phyloP scores from a whole-genome alignment of 2,113 vertebrate species.

The Neogale vison region DNA sequence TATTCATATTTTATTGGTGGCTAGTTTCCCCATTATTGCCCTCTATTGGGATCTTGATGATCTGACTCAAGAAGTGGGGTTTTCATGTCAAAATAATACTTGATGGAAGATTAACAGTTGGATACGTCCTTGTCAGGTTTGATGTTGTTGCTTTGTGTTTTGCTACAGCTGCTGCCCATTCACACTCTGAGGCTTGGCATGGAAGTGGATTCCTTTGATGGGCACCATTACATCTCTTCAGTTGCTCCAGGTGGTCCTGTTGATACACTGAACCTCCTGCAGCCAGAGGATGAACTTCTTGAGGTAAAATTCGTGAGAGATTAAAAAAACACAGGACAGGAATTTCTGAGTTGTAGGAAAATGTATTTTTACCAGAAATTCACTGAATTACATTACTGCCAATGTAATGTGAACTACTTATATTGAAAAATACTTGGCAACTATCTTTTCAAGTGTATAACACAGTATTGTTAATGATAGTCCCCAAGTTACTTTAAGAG shows the following conservation, averaged over 20 bases:
- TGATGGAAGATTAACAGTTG: background rate
- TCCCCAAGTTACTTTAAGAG: background rate
- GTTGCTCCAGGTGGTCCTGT: constrained; percentile 91
- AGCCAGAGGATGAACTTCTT: constrained; percentile 95
- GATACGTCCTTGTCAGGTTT: background rate
- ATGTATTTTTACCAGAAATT: background rate
- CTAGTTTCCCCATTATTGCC: background rate
- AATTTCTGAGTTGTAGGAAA: background rate
- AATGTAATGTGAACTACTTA: background rate
- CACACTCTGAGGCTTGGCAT: constrained; percentile 95
- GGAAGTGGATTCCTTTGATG: constrained; percentile 96
- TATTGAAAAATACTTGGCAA: background rate
- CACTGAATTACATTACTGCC: background rate
- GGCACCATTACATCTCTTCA: constrained; percentile 97
- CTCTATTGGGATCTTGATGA: background rate
- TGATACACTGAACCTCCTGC: constrained; percentile 88
- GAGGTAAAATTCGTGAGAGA: constrained; percentile 87
- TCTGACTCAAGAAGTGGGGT: background rate
- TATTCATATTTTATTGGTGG: background rate
- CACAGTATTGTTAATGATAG: background rate
- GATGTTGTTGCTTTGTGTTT: background rate
- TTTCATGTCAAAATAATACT: background rate
- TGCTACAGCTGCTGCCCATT: constrained; percentile 92
- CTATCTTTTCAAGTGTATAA: background rate
- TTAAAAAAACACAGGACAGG: background rate